Percentiles rank a stretch among this genome's conserved stretches.
These are phyloP conservation scores for Psix sp. DNA, from an alignment of 1,140 invertebrate genomes.

Conservation along the genomic window DNA sequence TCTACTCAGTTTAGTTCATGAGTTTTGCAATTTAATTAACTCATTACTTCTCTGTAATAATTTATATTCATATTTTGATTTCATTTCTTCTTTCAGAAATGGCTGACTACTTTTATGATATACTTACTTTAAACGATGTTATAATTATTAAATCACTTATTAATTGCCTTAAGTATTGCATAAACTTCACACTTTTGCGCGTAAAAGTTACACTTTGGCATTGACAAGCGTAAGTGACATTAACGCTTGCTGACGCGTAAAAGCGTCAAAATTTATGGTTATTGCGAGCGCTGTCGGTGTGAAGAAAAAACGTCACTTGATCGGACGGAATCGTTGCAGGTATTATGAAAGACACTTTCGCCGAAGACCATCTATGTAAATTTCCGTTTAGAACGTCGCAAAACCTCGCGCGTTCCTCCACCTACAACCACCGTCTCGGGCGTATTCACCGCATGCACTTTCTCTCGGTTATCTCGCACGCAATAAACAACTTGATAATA, in stretches of 20 bases:
- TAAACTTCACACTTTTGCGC: too few species aligned
- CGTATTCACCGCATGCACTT: slow-evolving; percentile 63
- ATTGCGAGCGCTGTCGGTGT: background rate
- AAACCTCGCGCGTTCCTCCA: slow-evolving; percentile 61
- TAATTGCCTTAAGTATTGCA: too few species aligned
- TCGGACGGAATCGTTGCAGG: slow-evolving; percentile 18
- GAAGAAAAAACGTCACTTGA: background rate
- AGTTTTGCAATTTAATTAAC: too few species aligned
- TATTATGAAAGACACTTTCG: slow-evolving; percentile 65
- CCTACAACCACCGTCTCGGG: slow-evolving; percentile 51
- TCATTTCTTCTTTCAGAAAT: too few species aligned
- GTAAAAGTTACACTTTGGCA: too few species aligned
- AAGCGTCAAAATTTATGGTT: slow-evolving; percentile 31
- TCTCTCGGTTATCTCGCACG: slow-evolving; percentile 61
- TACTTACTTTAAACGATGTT: too few species aligned
- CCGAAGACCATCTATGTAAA: slow-evolving; percentile 63
- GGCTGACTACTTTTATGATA: too few species aligned
- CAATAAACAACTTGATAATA: slow-evolving; percentile 61
- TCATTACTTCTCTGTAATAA: too few species aligned
- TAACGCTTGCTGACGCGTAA: slow-evolving; percentile 23
- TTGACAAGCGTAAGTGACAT: too few species aligned
- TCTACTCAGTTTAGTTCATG: too few species aligned
- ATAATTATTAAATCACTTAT: too few species aligned
- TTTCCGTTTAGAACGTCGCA: slow-evolving; percentile 64
- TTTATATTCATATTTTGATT: too few species aligned